A percentile compares a stretch with the other conserved stretches of the same genome.
phyloP scores from a whole-genome alignment of 2,888 invertebrate species.

The Erannis defoliaria region DNA sequence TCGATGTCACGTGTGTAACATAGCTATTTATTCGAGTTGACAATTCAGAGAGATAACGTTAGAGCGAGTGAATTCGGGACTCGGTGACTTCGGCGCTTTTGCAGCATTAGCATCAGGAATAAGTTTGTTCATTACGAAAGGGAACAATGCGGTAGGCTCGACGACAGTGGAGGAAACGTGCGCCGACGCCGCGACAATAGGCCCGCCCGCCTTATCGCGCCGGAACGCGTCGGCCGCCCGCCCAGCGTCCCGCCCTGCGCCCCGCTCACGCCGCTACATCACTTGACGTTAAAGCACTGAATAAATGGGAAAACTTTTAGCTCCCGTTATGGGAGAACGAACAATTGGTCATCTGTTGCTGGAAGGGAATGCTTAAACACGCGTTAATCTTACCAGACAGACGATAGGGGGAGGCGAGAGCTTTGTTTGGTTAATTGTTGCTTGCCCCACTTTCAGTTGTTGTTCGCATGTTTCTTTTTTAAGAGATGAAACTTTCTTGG shows the following conservation, averaged over 20 bases:
- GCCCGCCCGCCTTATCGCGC: constrained; percentile 81
- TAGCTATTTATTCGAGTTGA: constrained; percentile 58
- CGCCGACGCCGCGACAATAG: constrained; percentile 84
- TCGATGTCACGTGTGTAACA: constrained; percentile 61
- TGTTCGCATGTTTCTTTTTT: constrained; percentile 32
- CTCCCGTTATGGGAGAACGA: constrained; percentile 78
- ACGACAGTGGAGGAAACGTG: constrained; percentile 84
- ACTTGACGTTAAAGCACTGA: constrained; percentile 83
- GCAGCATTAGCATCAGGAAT: constrained; percentile 80
- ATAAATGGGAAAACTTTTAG: constrained; percentile 86
- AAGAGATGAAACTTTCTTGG: constrained; percentile 12
- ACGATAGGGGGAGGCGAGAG: constrained; percentile 54
- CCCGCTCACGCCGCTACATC: constrained; percentile 49
- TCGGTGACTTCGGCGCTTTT: constrained; percentile 67
- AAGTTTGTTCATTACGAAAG: constrained; percentile 85
- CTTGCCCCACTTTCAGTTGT: constrained; percentile 43
- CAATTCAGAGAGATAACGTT: constrained; percentile 74
- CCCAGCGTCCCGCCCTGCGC: constrained; percentile 45
- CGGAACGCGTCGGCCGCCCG: constrained; percentile 78
- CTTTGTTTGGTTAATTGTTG: constrained; percentile 58
- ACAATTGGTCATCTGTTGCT: constrained; percentile 85
- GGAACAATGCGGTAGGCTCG: constrained; percentile 83
- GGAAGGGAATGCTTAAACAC: constrained; percentile 70
- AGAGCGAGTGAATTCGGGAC: constrained; percentile 76
- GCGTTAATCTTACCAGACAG: constrained; percentile 71